Base-by-base conservation (phyloP, 2,797 vertebrate species). In the Xenopus petersii region DNA sequence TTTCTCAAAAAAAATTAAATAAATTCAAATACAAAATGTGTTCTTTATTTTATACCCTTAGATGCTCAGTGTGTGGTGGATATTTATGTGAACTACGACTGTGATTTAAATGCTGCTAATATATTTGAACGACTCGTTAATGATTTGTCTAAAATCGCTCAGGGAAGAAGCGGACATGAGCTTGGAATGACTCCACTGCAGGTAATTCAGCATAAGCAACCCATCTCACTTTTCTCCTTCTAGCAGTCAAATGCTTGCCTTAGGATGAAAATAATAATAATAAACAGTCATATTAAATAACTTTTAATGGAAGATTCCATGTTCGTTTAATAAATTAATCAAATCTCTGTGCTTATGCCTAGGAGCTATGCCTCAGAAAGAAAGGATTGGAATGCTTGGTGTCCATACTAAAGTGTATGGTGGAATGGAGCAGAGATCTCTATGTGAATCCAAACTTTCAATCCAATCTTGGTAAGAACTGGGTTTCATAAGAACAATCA, bases 51-150 rank as follows among this genome's bases (percentile, higher is more conserved):
- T 79, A 7, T 84, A 81, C 82, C 0, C 84, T 24, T 82, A 99
- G 97, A 99, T 88, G 97, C 97, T 75, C 97, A 99, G 85, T 98
- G 97, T 64, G 97, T 99, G 79, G 97, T 99, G 76, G 97, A 99
- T 85, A 99, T 99, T 85, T 98, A 98, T 30, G 97, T 99, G 65
- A 99, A 99, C 89, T 99, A 99, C 54, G 97, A 99, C 87, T 99
- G 97, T 84, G 96, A 99, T 87, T 90, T 99, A 80, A 99, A 97
- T 1, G 97, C 97, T 65, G 95, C 97, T 82, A 99, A 99, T 87
- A 98, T 99, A 86, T 99, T 98, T 81, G 97, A 99, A 84, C 93
- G 97, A 15, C 93, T 99, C 9, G 97, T 99, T 76, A 98, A 93
- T 67, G 97, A 99, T 84, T 91, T 99, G 81, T 99, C 97, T 2